A percentile compares a stretch with the other conserved stretches of the same genome.
Evolutionary conservation across 2,888 invertebrate species (phyloP).

Genomic region (Ptilodon capucinus): DNA sequence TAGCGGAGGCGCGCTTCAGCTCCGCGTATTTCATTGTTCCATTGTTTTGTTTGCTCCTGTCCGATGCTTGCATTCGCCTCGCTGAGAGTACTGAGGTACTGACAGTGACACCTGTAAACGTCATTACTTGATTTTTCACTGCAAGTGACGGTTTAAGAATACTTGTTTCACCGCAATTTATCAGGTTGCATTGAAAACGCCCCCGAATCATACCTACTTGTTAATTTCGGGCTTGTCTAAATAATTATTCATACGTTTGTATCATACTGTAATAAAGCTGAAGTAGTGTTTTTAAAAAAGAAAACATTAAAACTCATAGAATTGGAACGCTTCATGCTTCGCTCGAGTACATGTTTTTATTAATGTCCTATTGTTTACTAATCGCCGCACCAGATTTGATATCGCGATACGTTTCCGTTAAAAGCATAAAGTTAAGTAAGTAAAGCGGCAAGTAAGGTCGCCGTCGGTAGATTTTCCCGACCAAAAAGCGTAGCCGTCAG

Average conservation of each 20-base stretch:
- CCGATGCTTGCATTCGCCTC: slow-evolving; percentile 39
- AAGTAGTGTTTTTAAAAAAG: neutral
- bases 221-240: no score
- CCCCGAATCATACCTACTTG: no score
- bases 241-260: no score
- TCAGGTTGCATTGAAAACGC: neutral
- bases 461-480: slow-evolving; percentile 59
- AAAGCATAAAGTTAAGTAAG: slow-evolving; percentile 67
- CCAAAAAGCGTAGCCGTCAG: slow-evolving; percentile 61
- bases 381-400: slow-evolving; percentile 70
- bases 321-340: slow-evolving; percentile 66
- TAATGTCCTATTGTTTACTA: slow-evolving; percentile 78
- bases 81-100: slow-evolving; percentile 47
- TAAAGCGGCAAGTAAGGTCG: slow-evolving; percentile 61
- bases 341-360: slow-evolving; percentile 68
- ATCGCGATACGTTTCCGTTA: slow-evolving; percentile 71
- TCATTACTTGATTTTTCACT: slow-evolving; percentile 17
- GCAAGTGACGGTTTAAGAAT: neutral
- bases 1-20: slow-evolving; percentile 58
- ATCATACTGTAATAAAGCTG: neutral
- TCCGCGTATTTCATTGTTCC: slow-evolving; percentile 64
- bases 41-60: slow-evolving; percentile 65
- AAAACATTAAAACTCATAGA: slow-evolving; percentile 40
- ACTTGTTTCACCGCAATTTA: no score
- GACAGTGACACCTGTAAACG: slow-evolving; percentile 49